Percentiles rank a stretch among this genome's conserved stretches.
phyloP scores from a whole-genome alignment of 2,113 vertebrate species.

The Ceyx melanurus region DNA sequence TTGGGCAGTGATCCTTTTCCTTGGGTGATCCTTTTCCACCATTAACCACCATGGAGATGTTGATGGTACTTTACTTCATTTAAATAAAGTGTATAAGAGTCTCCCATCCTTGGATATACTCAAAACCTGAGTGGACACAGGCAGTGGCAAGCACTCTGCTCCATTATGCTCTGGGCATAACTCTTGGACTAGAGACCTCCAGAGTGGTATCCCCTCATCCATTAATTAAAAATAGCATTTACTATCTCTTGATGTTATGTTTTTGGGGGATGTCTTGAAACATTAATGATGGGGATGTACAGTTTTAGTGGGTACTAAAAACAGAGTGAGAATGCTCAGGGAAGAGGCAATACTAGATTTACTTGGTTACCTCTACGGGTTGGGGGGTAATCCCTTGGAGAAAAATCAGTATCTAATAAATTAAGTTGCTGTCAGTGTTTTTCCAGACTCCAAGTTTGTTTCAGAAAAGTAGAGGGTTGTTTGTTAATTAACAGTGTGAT shows the following conservation, averaged over 20 bases:
- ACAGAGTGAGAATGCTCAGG: background rate
- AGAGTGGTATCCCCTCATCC: background rate
- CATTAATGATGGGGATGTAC: background rate
- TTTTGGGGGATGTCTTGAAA: background rate
- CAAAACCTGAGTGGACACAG: background rate
- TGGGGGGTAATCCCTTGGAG: background rate
- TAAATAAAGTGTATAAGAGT: background rate
- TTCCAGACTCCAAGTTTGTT: background rate
- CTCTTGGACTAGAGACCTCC: background rate
- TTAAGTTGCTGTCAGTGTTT: background rate
- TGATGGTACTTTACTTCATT: background rate
- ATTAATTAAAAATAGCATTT: background rate
- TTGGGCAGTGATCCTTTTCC: background rate
- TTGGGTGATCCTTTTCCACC: background rate
- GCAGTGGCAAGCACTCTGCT: fast-evolving
- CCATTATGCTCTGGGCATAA: background rate
- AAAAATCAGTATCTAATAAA: background rate
- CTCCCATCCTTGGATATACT: background rate
- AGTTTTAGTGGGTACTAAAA: background rate
- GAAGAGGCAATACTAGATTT: background rate
- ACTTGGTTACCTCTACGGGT: background rate
- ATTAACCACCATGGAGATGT: background rate
- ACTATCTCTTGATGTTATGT: background rate
- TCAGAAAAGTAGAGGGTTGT: background rate
- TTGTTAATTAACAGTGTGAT: background rate